Base-by-base conservation (phyloP, 2,113 vertebrate species). In the Athene cunicularia region DNA sequence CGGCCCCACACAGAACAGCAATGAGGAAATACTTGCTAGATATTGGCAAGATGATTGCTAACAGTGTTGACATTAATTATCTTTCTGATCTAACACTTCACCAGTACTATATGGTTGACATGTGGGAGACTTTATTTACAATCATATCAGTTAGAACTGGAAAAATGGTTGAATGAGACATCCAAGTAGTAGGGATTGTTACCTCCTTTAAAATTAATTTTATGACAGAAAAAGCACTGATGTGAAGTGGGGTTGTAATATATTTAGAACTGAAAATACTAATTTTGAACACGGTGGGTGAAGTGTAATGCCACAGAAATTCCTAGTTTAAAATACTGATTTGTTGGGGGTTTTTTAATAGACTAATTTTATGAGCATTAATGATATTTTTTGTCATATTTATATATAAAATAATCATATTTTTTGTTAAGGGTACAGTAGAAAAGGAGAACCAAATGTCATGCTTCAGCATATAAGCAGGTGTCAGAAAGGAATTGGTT, bases 1-100 rank as follows among this genome's bases (percentile, higher is more conserved):
- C 88, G 33, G 24, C 68, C 39, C 41, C n/a, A 2, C 64, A 49
- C 56, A 35, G 63, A 62, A 18, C 50, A 96, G 67, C 81, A 73
- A n/a, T 94, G 87, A 94, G 41, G 94, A 96, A 96, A 94, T 81
- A 92, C 86, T 71, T 80, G 82, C 72, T 74, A 66, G 67, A 30
- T 84, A 67, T 91, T 84, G 83, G 45, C 28, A 91, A 86, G 72
- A 53, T 82, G 80, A 90, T 82, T 90, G 75, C 56, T 71, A 71
- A 41, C 27, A 81, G 50, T 74, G 83, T 86, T 94, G 89, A 71
- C 27, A 43, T 66, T 39, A 73, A 24, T 60, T 70, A 28, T 67
- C 41, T 77, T 86, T 81, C 76, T 89, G 35, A 74, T 91, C 56
- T 87, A 74, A 74, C n/a, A 55, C 60, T 77, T 83, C 43, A 47